Evolutionary conservation across 2,113 vertebrate genomes (phyloP), one percentile per base, ranked within the genome.

Genomic region (Rhabdomys dilectus): DNA sequence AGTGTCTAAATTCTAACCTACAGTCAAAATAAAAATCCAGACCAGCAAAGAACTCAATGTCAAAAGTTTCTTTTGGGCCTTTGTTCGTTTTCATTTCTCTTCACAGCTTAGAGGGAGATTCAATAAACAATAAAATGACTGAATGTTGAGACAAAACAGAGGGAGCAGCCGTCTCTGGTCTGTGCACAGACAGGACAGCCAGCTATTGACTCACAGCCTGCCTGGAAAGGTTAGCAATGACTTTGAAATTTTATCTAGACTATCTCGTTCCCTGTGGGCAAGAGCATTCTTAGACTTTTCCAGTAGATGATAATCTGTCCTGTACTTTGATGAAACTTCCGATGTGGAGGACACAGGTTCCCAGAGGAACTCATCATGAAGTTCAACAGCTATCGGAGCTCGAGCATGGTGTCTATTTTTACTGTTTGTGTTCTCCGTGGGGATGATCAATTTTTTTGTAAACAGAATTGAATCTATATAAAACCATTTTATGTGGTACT

Each of bases 201-300:
- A 72, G 62, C 9, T 91, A 92, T 77, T 97, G 91, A 94, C 91
- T 93, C 92, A 96, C 12, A 91, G 91, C 8, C 51, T 82, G 34
- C 73, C 86, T 94, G 2, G 0, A 76, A 86, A 91, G n/a, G 42
- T 91, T 93, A 86, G 21, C 21, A 60, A 84, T 95, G 76, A 89
- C 70, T 92, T 93, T 91, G 88, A 91, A 73, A 92, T 91, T 95
- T 86, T 96, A 94, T 91, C 85, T n/a, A n/a, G n/a, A n/a, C n/a
- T n/a, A n/a, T n/a, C 86, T 96, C 70, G 89, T 92, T 95, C 81
- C 42, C 77, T 91, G 87, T 91, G 91, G 82, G 53, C 73, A 87
- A 42, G 42, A 53, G 22, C 84, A 5, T 78, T 95, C 56, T 91
- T 58, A 56, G 48, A 72, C 48, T 89, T 82, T 94, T 62, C 62